Conservation (phyloP, 2,888 invertebrate species). For the Apotomis capreana region DNA sequence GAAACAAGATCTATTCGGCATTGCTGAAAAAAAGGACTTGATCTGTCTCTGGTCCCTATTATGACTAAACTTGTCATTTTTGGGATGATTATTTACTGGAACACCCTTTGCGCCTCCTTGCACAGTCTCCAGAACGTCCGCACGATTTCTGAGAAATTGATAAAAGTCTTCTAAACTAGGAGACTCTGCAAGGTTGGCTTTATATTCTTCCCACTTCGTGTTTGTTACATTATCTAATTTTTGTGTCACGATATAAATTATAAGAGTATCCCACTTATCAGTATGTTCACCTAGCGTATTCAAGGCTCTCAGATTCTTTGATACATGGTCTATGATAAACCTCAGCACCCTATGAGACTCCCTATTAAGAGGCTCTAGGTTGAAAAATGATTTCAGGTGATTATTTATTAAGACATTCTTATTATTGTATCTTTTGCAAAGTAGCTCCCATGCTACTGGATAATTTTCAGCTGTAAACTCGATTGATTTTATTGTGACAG, state of each 20-base stretch:
- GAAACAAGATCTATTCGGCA: not conserved
- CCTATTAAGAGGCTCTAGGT: constrained; percentile 9
- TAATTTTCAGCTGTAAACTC: constrained; percentile 20
- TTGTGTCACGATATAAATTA: constrained; percentile 1
- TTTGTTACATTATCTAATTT: constrained; percentile 11
- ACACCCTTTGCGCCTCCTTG: not conserved
- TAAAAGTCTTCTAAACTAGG: constrained; percentile 7
- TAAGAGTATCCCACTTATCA: constrained; percentile 1
- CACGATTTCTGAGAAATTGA: constrained; percentile 8
- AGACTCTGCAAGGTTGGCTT: constrained; percentile 7
- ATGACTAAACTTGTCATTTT: constrained; percentile 8
- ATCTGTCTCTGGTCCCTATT: not conserved
- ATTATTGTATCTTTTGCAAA: constrained; percentile 26
- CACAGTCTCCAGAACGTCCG: constrained; percentile 13
- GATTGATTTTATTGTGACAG: constrained; percentile 47
- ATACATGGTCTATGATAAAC: constrained; percentile 16
- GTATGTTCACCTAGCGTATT: constrained; percentile 5
- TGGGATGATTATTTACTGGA: not conserved
- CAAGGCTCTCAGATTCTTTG: constrained; percentile 23
- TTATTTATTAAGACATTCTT: constrained; percentile 25
- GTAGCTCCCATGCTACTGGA: constrained; percentile 12
- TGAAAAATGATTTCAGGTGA: constrained; percentile 27
- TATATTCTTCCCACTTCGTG: constrained; percentile 26
- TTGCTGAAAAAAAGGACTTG: constrained; percentile 7
- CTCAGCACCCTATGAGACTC: constrained; percentile 22